A percentile compares a stretch with the other conserved stretches of the same genome.
These are phyloP conservation scores for Martes martes DNA, from an alignment of 2,113 vertebrate species.

Conservation along the genomic window DNA sequence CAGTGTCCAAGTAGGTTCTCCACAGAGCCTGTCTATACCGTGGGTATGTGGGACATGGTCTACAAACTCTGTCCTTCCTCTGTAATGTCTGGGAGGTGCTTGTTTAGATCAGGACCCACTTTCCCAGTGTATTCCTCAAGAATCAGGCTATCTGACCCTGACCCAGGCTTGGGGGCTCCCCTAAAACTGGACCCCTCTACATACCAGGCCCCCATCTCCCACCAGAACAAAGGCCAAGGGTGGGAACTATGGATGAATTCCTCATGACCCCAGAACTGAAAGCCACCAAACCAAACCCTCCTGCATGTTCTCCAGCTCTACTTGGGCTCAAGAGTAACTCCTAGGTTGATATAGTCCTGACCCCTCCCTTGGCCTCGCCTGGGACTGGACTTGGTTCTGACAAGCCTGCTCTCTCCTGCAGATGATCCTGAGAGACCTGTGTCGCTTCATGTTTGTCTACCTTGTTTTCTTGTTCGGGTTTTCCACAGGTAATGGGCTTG, in stretches of 20 bases:
- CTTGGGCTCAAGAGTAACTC: background rate
- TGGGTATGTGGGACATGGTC: background rate
- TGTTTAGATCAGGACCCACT: background rate
- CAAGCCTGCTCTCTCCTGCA: conserved; percentile 70
- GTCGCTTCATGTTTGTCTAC: conserved; percentile 96
- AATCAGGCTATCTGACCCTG: background rate
- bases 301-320: background rate
- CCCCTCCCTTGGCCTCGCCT: too few species aligned
- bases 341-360: background rate
- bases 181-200: background rate
- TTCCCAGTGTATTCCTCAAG: background rate
- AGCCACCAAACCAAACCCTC: background rate
- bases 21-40: accelerated
- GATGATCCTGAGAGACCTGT: conserved; percentile 96
- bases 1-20: background rate
- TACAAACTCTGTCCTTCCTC: background rate
- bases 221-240: background rate
- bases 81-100: background rate
- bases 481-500: conserved; percentile 89
- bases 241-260: background rate
- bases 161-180: background rate
- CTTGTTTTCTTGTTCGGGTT: conserved; percentile 95
- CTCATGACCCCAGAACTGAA: background rate
- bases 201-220: background rate
- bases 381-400: background rate